Evolutionary conservation across 2,113 vertebrate species (phyloP), one percentile per base, ranked within the genome.

Genomic region (Scytalopus superciliaris): DNA sequence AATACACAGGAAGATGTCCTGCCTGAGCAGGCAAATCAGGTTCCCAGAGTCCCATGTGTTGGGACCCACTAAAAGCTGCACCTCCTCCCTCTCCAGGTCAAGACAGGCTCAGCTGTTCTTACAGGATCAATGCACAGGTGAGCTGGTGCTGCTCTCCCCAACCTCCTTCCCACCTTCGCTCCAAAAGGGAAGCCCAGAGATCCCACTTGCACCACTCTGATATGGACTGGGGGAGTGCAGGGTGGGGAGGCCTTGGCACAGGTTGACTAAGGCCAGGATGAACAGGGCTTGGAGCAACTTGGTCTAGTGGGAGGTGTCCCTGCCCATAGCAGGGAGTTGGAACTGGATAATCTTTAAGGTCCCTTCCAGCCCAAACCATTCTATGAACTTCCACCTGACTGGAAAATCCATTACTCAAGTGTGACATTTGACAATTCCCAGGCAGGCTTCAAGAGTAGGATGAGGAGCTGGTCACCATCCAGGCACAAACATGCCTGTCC

Each of bases 371-470:
- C 33, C 81, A 63, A 22, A 16, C 4, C 39, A 25, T 14, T 5
- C 3, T 28, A 1, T 14, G 33, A 69, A 7, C 17, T 24, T 7
- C 50, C 40, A 13, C 27, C 22, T 9, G 16, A 19, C 3, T n/a
- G n/a, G n/a, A n/a, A 27, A 10, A 24, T 7, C 52, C 30, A 8
- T 5, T 19, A 24, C 21, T 33, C 62, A 31, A 23, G 15, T 3
- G 16, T 10, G 21, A 24, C 53, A 21, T 11, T 8, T 25, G 23
- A 35, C 25, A 2, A 42, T 14, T 42, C 40, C 37, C 55, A 15
- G 21, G 45, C 7, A 27, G n/a, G 16, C 28, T 4, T 4, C 1
- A 2, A 31, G 64, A 2, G 1, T 3, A 35, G 17, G 24, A 45
- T 1, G 0, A 19, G 14, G 33, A n/a, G 37, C 42, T 8, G 3